Conservation (phyloP, 64 coral and sea anemone species). For the Trachythela sp. region DNA sequence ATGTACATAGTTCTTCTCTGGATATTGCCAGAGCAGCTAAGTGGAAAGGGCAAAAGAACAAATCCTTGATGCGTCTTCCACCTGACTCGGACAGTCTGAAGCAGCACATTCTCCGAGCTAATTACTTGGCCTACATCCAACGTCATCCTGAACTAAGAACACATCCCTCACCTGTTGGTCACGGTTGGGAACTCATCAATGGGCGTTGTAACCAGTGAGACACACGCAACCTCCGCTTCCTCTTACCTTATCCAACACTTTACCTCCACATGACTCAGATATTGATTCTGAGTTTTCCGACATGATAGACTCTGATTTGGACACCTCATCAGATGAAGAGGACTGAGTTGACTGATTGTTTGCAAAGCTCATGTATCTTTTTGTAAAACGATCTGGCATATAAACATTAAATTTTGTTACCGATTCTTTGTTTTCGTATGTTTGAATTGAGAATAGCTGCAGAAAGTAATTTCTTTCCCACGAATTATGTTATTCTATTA, state of each 20-base stretch:
- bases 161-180: not conserved
- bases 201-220: not conserved
- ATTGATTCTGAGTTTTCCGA: not conserved
- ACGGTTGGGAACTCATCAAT: not conserved
- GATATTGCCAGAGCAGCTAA: too few relatives aligned
- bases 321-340: not conserved
- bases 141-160: not conserved
- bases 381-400: too few relatives aligned
- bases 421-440: too few relatives aligned
- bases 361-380: too few relatives aligned
- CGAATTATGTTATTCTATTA: too few relatives aligned
- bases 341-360: too few relatives aligned
- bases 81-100: constrained; percentile 3
- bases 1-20: too few relatives aligned
- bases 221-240: constrained; percentile 3
- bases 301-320: not conserved
- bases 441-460: too few relatives aligned
- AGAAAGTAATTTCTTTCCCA: too few relatives aligned
- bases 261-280: not conserved
- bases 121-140: constrained; percentile 11
- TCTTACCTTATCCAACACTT: not conserved
- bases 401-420: too few relatives aligned
- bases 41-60: constrained; percentile 18
- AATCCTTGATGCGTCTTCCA: too few relatives aligned
- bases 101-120: not conserved